Base-by-base conservation (phyloP, 2,113 vertebrate species). In the Dipodomys spectabilis region DNA sequence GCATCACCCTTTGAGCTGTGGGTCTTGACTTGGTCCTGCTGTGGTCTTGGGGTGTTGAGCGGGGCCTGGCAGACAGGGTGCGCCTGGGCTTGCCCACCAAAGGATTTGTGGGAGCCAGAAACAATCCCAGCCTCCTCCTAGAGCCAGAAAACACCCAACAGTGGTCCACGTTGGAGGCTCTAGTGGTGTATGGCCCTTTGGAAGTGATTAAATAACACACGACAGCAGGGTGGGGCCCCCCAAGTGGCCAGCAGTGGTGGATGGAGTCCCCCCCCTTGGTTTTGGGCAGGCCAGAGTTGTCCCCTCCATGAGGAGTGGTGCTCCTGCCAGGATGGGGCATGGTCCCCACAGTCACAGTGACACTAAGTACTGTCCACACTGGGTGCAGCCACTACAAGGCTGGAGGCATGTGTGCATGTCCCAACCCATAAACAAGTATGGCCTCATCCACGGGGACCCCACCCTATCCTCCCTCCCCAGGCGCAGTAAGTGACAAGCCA, bases 401-500 rank as follows among this genome's bases (percentile, higher is more conserved):
- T 57, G 53, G 15, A 13, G 53, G 15, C 4, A 13, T 18, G 15
- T 57, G 15, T 16, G 53, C 49, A 49, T 64, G 20, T 64, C 62
- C 22, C 62, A 64, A 64, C 62, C 62, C 62, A 64, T 23, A 64
- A 20, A 23, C 62, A 64, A 23, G 62, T 64, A 22, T 25, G 62
- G 5, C 19, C 23, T 25, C 22, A 64, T 25, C 20, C 62, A 7
- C 19, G 7, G 20, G 20, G 12, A 1, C 5, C 78, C n/a, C 23
- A 0, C 89, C 71, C 60, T 49, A 39, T 44, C 44, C 7, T 6
- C 0, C 0, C 0, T 9, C 20, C 72, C 57, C 44, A 7, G 2
- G 6, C 64, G 4, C 67, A 96, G 73, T n/a, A 87, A 97, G 78
- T 88, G 80, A 93, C 86, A 65, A 49, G 68, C 81, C 82, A 83